phyloP scores from a whole-genome alignment of 2,888 invertebrate species.

The Epistrophe eligans region DNA sequence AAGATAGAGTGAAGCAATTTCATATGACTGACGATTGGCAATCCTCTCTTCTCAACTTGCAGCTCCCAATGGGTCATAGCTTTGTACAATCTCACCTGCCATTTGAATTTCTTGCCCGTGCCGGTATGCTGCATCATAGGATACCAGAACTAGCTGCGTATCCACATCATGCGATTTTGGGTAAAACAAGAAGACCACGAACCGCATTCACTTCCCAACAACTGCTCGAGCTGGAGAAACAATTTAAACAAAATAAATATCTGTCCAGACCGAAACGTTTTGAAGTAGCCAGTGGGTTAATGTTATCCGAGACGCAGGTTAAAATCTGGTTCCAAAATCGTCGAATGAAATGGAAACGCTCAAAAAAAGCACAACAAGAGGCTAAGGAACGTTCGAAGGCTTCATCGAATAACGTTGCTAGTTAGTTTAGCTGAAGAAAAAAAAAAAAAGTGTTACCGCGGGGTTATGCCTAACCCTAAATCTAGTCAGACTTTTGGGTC shows the following conservation, averaged over 20 bases:
- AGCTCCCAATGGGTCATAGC: constrained; percentile 84
- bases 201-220: constrained; percentile 99
- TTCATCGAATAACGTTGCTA: constrained; percentile 55
- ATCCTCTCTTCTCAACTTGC: constrained; percentile 71
- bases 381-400: constrained; percentile 86
- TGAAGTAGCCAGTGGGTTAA: constrained; percentile 98
- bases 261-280: constrained; percentile 98
- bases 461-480: neutral
- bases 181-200: constrained; percentile 95
- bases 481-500: constrained; percentile 70
- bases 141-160: constrained; percentile 93
- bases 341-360: constrained; percentile 99
- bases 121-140: constrained; percentile 96
- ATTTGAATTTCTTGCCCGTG: constrained; percentile 95
- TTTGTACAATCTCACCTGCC: constrained; percentile 84
- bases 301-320: constrained; percentile 99
- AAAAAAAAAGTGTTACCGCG: neutral
- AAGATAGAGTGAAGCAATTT: constrained; percentile 71
- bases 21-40: constrained; percentile 68
- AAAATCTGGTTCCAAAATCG: constrained; percentile 99
- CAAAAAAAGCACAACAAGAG: constrained; percentile 97
- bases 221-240: constrained; percentile 97
- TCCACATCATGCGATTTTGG: constrained; percentile 90
- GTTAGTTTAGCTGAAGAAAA: constrained; percentile 49
- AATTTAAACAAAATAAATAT: constrained; percentile 99